Evolutionary conservation across 2,113 vertebrate genomes (phyloP), one percentile per base, ranked within the genome.

Genomic region (Scolopax mira): DNA sequence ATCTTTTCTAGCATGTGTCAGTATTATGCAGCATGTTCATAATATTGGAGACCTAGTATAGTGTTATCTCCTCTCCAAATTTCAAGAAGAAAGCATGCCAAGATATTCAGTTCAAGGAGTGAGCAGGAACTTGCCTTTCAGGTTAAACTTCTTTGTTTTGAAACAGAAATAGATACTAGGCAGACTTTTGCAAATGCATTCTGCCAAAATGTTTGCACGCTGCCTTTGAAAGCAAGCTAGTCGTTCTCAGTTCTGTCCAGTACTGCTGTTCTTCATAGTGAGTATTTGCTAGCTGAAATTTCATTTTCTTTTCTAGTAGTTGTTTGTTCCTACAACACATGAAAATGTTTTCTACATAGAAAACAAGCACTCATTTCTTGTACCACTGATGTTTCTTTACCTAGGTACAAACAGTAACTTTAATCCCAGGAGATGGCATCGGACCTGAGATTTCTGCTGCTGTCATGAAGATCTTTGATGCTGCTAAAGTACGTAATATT

Each of bases 371-470:
- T 94, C 64, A 90, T 88, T 79, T 86, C 71, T 73, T 77, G 37
- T 85, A 62, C 71, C 77, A 37, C 64, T 90, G 78, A 2, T 91
- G 88, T 85, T 97, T 87, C 67, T 93, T 42, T 48, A 78, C 87
- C 77, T 94, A 99, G 99, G 96, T 98, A 79, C 98, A 99, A 91
- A 99, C 99, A 51, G 99, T 99, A 87, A 99, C 99, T 89, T 97
- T 99, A 98, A 99, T 99, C 98, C 99, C 99, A 80, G 99, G 99
- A 84, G 99, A 99, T 98, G 99, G 99, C 94, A 99, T 99, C 90
- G 99, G 99, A 93, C 99, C 99, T 0, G 99, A 99, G 96, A 99
- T 99, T 96, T 99, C 99, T 55, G 88, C 92, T 70, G 98, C 99
- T 79, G 99, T 99, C 60, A 98, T 99, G 98, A 99, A 99, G 93